Conservation (phyloP, 2,888 invertebrate species). For the Melangyna quadrimaculata region DNA sequence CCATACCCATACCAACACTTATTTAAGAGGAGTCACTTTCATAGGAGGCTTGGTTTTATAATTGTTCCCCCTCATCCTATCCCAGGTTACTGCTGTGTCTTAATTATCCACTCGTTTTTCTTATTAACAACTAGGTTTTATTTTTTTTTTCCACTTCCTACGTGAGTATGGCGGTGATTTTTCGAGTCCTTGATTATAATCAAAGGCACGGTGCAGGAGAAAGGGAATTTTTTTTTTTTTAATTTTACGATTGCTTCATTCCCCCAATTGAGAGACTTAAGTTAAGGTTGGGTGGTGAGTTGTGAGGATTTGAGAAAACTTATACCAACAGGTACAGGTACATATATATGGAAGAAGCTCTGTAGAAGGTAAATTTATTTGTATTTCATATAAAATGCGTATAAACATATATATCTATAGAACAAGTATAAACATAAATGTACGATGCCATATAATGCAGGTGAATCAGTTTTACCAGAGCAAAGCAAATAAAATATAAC, state of each 20-base stretch:
- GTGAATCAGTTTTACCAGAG: slow-evolving; percentile 10
- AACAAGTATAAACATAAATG: neutral
- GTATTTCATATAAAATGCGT: slow-evolving; percentile 34
- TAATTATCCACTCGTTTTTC: slow-evolving; percentile 61
- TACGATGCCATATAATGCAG: slow-evolving; percentile 21
- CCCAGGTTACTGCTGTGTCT: slow-evolving; percentile 38
- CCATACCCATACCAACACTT: neutral
- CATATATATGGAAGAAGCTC: slow-evolving; percentile 46
- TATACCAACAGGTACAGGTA: slow-evolving; percentile 69
- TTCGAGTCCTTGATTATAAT: slow-evolving; percentile 60
- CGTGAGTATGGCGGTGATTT: slow-evolving; percentile 18
- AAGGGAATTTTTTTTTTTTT: neutral
- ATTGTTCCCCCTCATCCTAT: slow-evolving; percentile 25
- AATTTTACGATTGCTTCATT: slow-evolving; percentile 7
- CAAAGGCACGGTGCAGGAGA: slow-evolving; percentile 28
- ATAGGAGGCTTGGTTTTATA: slow-evolving; percentile 24
- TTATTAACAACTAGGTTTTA: slow-evolving; percentile 47
- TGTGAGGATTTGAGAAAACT: slow-evolving; percentile 9
- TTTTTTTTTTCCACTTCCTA: neutral
- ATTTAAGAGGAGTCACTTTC: neutral
- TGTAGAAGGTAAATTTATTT: slow-evolving; percentile 36
- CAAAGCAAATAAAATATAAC: slow-evolving; percentile 46
- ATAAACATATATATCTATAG: slow-evolving; percentile 19
- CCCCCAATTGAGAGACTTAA: neutral
- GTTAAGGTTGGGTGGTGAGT: neutral